These are phyloP conservation scores for Chionomys nivalis DNA, from an alignment of 2,113 vertebrate genomes.

Conservation along the genomic window DNA sequence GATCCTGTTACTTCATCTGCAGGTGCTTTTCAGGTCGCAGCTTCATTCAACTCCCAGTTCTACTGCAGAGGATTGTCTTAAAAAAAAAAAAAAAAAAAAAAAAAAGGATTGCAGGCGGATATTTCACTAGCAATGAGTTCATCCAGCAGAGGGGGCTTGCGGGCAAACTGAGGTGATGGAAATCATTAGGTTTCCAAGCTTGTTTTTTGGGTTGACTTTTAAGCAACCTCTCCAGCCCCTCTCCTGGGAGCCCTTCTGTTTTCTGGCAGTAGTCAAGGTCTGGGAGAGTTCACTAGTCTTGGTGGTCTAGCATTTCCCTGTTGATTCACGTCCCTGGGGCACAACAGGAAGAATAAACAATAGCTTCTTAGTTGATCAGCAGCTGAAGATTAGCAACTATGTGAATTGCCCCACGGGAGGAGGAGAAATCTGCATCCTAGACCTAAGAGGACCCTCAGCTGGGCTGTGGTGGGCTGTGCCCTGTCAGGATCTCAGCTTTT, in stretches of 20 bases:
- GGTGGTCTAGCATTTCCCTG: neutral
- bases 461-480: neutral
- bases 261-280: neutral
- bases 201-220: neutral
- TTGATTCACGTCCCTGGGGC: neutral
- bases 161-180: conserved; percentile 45
- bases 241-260: neutral
- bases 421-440: neutral
- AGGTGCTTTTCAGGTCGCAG: conserved; percentile 2
- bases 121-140: conserved; percentile 56
- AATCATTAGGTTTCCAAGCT: conserved; percentile 15
- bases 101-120: neutral
- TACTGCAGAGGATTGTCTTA: neutral
- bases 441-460: neutral
- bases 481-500: neutral
- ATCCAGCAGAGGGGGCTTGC: conserved; percentile 70
- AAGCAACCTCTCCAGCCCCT: neutral
- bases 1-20: conserved; percentile 1
- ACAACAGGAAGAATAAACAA: neutral
- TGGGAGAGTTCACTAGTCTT: conserved; percentile 14
- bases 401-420: neutral
- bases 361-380: neutral
- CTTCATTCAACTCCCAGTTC: neutral
- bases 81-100: neutral
- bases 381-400: neutral